These are phyloP conservation scores for Trissolcus japonicus DNA, from an alignment of 2,888 invertebrate species.

Conservation along the genomic window DNA sequence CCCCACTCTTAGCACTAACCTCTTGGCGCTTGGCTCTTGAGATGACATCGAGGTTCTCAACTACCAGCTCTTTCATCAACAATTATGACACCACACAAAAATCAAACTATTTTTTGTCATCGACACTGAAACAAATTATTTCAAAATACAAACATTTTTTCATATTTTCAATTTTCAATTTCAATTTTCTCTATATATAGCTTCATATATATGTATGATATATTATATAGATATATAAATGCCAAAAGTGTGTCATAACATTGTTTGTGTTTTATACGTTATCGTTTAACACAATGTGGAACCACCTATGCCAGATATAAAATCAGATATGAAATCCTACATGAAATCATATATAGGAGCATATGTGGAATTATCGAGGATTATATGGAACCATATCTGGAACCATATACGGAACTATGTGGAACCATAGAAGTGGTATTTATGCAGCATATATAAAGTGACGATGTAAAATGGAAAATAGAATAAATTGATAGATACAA, in stretches of 20 bases:
- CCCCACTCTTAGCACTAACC: slow-evolving; percentile 70
- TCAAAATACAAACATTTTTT: no score
- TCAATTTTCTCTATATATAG: background rate
- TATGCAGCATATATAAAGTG: background rate
- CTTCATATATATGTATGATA: no score
- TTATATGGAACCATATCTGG: background rate
- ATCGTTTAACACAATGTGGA: no score
- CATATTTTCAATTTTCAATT: no score
- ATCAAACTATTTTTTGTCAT: slow-evolving; percentile 3
- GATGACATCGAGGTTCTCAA: slow-evolving; percentile 72
- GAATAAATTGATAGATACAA: slow-evolving; percentile 42
- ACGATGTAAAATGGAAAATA: slow-evolving; percentile 22
- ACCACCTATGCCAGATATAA: no score
- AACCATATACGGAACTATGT: background rate
- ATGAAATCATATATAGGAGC: no score
- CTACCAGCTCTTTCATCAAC: slow-evolving; percentile 42
- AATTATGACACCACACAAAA: slow-evolving; percentile 14
- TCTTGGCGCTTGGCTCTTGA: slow-evolving; percentile 66
- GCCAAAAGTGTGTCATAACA: no score
- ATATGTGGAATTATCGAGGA: no score
- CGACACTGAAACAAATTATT: no score
- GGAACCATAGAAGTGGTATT: background rate
- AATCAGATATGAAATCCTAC: no score
- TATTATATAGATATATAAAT: no score
- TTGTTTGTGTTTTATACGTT: no score